Base-by-base conservation (phyloP, 2,888 invertebrate genomes). In the Ophioninae sp. region DNA sequence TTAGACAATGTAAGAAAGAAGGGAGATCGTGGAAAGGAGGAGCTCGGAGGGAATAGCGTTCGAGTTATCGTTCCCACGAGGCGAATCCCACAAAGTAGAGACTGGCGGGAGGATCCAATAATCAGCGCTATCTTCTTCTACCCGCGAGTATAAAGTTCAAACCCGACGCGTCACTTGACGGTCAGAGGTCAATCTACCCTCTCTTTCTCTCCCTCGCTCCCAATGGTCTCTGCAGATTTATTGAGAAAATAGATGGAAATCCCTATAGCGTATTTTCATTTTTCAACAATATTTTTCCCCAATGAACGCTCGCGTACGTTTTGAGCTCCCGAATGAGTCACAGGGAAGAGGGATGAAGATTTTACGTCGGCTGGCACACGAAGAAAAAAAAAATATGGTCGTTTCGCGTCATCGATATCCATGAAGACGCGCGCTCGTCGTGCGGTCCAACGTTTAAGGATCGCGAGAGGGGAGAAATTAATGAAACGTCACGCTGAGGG, bases 91-190 rank as follows among this genome's bases (percentile, higher is more conserved):
- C 75, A 20, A 59, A 37, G 41, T 17, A 23, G 20, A 50, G 21
- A 44, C 21, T 10, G 41, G 20, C 39, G 59, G 56, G 65, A 70
- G 30, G 37, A 57, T 82, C 65, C 68, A 61, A 10, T 68, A 56
- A 20, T 72, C 7, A 41, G 13, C 7, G 44, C 20, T 39, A 80
- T 83, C 76, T 44, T 37, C 13, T 56, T 61, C 50, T 81, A 69
- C 39, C 17, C 57, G 20, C 30, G 65, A 81, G 88, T 84, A 79
- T 88, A 89, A 89, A 88, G 88, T 89, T 87, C 88, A 88, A 3
- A 65, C 57, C 20, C 62, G 77, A 57, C 56, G 65, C 76, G 80
- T 78, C 78, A 68, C 59, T 44, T 21, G 68, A 77, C 39, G 83
- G 80, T 78, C 83, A 78, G 81, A 80, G 77, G 59, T 56, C 82